Conservation (phyloP, 1,140 invertebrate species). For the Zaprionus lachaisei region DNA sequence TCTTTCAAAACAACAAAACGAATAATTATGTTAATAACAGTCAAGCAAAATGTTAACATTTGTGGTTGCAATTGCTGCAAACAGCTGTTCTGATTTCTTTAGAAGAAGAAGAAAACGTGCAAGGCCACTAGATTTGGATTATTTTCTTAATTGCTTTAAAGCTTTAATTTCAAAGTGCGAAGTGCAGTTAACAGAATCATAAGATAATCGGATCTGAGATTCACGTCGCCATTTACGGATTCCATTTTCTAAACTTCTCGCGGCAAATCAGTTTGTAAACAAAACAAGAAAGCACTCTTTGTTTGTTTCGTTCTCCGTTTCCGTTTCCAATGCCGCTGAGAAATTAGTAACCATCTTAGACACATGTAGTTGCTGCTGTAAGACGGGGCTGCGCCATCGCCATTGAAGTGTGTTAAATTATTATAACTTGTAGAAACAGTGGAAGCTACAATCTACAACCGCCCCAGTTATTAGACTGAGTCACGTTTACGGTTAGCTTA, state of each 20-base stretch:
- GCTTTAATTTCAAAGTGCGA: constrained; percentile 41
- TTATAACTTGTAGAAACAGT: constrained; percentile 1
- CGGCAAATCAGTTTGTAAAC: constrained; percentile 43
- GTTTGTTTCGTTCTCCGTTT: constrained; percentile 29
- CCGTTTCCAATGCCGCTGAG: constrained; percentile 22
- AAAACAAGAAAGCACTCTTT: constrained; percentile 22
- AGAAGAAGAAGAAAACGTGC: constrained; percentile 47
- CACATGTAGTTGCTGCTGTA: constrained; percentile 18
- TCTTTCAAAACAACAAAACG: constrained; percentile 1
- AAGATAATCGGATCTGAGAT: neutral
- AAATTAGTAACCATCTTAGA: constrained; percentile 17
- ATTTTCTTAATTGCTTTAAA: constrained; percentile 49
- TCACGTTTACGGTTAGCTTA: constrained; percentile 13
- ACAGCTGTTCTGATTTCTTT: constrained; percentile 49
- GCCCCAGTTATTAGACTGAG: constrained; percentile 12
- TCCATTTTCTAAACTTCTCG: neutral
- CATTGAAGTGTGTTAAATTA: constrained; percentile 1
- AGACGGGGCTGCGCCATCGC: constrained; percentile 6
- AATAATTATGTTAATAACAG: constrained; percentile 26
- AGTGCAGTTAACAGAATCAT: constrained; percentile 22
- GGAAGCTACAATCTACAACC: constrained; percentile 9
- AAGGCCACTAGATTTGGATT: constrained; percentile 57
- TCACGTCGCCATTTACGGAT: neutral
- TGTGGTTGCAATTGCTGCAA: constrained; percentile 24
- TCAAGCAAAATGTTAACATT: constrained; percentile 14